A percentile compares a stretch with the other conserved stretches of the same genome.
phyloP scores from a whole-genome alignment of 2,113 vertebrate species.

The zebrafish (Danio rerio) region DNA sequence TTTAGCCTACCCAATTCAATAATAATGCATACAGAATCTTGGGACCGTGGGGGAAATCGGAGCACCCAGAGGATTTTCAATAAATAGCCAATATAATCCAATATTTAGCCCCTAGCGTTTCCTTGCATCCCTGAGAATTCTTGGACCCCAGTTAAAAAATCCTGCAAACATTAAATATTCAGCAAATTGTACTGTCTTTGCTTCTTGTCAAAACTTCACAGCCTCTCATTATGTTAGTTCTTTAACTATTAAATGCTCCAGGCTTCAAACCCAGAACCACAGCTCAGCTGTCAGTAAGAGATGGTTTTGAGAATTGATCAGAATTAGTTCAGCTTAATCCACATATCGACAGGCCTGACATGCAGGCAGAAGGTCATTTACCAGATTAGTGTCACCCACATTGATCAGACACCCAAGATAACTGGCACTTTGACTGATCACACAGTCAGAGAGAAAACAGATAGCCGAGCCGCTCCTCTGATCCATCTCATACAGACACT shows the following conservation, averaged over 20 bases:
- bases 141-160: no score
- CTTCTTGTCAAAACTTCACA: not conserved
- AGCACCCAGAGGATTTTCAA: no score
- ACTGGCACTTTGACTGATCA: constrained; percentile 57
- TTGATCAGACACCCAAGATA: constrained; percentile 58
- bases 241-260: not conserved
- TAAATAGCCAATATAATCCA: no score
- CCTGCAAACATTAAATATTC: not conserved
- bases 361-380: constrained; percentile 57
- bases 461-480: constrained; percentile 21
- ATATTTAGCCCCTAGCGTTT: no score
- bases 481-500: constrained; percentile 3
- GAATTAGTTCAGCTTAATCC: constrained; percentile 34
- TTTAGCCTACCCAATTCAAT: no score
- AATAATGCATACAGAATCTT: no score
- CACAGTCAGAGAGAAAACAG: constrained; percentile 51
- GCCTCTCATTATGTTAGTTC: not conserved
- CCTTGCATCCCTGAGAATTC: no score
- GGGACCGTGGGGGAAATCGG: no score
- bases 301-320: constrained; percentile 55
- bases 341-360: constrained; percentile 45
- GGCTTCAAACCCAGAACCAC: not conserved
- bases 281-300: constrained; percentile 11
- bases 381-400: constrained; percentile 59
- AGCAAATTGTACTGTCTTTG: not conserved